Base-by-base conservation (phyloP, 1,140 invertebrate species). In the Pseudomyrmex gracilis region DNA sequence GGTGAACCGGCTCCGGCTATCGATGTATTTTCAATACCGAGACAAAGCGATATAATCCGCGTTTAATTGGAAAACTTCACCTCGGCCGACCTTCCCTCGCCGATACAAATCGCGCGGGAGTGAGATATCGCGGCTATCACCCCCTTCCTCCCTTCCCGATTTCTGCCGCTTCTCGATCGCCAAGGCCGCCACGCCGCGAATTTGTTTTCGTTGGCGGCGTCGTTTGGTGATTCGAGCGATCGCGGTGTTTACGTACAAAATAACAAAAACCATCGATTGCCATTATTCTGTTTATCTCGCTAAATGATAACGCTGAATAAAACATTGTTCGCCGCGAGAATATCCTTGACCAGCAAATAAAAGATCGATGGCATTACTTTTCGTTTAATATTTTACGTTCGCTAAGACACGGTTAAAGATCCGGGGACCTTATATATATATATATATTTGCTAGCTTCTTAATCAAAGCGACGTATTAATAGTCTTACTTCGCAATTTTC, bases 1-100 rank as follows among this genome's bases (percentile, higher is more conserved):
- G 49, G 55, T 58, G 64, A 77, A 45, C 51, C 17, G 71, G 86
- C 85, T 83, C 34, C 80, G 80, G 84, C 87, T 90, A 93, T 94
- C 92, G 92, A 92, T 93, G 89, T 93, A 93, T 93, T 93, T 94
- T 94, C 92, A 93, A 93, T 94, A 93, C 90, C 90, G 90, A 92
- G 92, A 93, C 92, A 93, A 93, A 93, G 92, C 92, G 92, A 93
- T 90, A 93, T 93, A 93, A 93, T 93, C 93, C 93, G 90, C 88
- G 89, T 93, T 93, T 93, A 93, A 93, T 93, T 93, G 93, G 93
- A 93, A 93, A 93, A 93, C 92, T 93, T 93, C 90, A 70, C 87
- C 74, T 89, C 85, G 73, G 15, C 74, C 67, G 76, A 76, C 66
- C 57, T 82, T 34, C 84, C 82, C 85, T 84, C 86, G 85, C 84